A percentile compares a stretch with the other conserved stretches of the same genome.
Conservation (phyloP, 2,888 invertebrate genomes). For the Lasius fuliginosus region DNA sequence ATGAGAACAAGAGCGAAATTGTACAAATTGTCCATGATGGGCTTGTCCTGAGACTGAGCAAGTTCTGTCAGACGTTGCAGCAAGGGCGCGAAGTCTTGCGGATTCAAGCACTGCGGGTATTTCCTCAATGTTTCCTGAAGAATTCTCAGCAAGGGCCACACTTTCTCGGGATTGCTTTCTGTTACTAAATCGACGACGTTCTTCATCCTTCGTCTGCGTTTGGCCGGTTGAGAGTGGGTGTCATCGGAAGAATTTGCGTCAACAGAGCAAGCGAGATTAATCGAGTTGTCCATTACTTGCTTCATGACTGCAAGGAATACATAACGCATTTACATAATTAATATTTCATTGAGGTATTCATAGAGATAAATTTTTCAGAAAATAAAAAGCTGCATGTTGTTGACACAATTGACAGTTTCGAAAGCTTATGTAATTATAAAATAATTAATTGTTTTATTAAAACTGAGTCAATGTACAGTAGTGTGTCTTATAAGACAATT, state of each 20-base stretch:
- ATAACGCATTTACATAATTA: conserved; percentile 29
- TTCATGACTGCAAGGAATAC: conserved; percentile 80
- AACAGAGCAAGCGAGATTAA: conserved; percentile 51
- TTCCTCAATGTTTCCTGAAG: conserved; percentile 83
- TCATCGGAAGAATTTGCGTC: conserved; percentile 46
- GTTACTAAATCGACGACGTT: conserved; percentile 78
- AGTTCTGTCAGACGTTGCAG: conserved; percentile 84
- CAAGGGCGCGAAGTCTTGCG: conserved; percentile 83
- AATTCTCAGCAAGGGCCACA: conserved; percentile 86
- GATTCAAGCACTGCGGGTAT: conserved; percentile 85
- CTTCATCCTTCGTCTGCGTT: conserved; percentile 80
- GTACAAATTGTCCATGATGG: conserved; percentile 83
- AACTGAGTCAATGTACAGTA: too few species aligned
- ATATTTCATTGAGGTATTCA: too few species aligned
- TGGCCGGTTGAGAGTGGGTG: conserved; percentile 71
- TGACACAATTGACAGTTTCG: background rate
- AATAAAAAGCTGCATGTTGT: background rate
- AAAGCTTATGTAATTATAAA: background rate
- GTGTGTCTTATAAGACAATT: too few species aligned
- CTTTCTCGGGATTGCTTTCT: conserved; percentile 81
- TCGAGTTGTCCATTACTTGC: conserved; percentile 78
- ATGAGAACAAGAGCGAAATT: conserved; percentile 82
- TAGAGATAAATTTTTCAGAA: background rate
- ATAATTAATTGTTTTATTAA: background rate
- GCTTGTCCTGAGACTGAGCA: conserved; percentile 79